phyloP scores from a whole-genome alignment of 2,113 vertebrate species.

The Dinomys branickii region DNA sequence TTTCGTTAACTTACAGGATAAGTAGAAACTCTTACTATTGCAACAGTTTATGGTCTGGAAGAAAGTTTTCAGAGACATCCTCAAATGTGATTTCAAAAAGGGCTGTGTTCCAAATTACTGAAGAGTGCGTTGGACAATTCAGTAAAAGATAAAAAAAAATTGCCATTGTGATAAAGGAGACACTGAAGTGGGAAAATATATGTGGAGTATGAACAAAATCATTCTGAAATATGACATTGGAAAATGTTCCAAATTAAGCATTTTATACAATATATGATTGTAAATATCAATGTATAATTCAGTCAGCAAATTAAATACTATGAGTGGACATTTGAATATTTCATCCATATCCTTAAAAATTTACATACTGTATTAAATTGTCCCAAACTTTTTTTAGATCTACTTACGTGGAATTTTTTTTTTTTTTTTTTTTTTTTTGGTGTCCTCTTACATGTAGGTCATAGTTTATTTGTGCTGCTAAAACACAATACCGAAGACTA shows the following conservation, averaged over 20 bases:
- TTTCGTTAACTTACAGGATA: background rate
- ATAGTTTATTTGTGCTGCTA: background rate
- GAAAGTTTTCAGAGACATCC: background rate
- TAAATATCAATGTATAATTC: background rate
- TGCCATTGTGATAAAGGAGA: background rate
- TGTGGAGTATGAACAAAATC: background rate
- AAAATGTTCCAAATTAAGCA: conserved; percentile 19
- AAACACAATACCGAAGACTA: background rate
- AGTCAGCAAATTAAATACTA: background rate
- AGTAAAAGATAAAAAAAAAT: background rate
- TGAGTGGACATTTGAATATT: background rate
- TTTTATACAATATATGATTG: conserved; percentile 21
- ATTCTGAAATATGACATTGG: background rate
- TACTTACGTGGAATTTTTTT: background rate
- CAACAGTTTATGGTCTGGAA: background rate
- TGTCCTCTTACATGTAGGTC: background rate
- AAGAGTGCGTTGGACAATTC: background rate
- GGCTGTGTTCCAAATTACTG: background rate
- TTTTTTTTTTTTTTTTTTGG: background rate
- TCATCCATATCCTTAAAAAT: background rate
- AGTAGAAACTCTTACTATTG: background rate
- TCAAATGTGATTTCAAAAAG: background rate
- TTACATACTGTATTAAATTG: background rate
- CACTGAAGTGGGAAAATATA: background rate
- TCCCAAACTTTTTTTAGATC: background rate